A percentile compares a stretch with the other conserved stretches of the same genome.
Conservation (phyloP, 37 sponge, comb jelly and placozoan species). For the Ianthella basta region DNA sequence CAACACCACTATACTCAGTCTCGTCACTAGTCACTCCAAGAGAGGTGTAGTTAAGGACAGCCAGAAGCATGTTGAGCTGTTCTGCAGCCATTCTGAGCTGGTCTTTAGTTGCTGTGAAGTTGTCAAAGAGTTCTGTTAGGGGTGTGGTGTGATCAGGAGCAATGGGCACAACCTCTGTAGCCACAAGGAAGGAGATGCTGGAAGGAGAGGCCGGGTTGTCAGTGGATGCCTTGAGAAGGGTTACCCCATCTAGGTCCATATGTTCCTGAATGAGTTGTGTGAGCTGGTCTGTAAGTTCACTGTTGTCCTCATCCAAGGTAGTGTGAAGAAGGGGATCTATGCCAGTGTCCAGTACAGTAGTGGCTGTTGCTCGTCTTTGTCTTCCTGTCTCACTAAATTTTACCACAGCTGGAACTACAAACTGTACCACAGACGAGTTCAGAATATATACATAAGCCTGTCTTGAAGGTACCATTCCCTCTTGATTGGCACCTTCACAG, state of each 20-base stretch:
- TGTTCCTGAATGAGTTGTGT: background rate
- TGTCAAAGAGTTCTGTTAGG: background rate
- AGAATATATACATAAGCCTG: background rate
- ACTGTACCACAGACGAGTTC: background rate
- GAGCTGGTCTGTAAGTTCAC: background rate
- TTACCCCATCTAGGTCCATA: background rate
- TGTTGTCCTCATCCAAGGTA: slow-evolving; percentile 2
- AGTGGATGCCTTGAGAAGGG: background rate
- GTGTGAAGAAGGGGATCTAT: background rate
- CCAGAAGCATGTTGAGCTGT: background rate
- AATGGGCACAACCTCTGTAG: background rate
- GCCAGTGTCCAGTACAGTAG: background rate
- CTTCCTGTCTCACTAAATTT: background rate
- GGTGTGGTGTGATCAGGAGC: background rate
- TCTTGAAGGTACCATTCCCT: background rate
- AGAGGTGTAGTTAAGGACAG: background rate
- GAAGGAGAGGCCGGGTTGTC: background rate
- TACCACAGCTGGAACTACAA: slow-evolving; percentile 1
- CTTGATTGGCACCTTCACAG: background rate
- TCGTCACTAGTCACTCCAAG: background rate
- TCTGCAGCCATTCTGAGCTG: background rate
- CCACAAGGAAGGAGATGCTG: background rate
- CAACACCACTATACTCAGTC: slow-evolving; percentile 1
- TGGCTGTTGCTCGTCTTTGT: background rate
- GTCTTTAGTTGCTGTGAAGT: slow-evolving; percentile 17